Percentiles rank a stretch among this genome's conserved stretches.
Evolutionary conservation across 2,113 vertebrate genomes (phyloP).

Genomic region (Odocoileus virginianus): DNA sequence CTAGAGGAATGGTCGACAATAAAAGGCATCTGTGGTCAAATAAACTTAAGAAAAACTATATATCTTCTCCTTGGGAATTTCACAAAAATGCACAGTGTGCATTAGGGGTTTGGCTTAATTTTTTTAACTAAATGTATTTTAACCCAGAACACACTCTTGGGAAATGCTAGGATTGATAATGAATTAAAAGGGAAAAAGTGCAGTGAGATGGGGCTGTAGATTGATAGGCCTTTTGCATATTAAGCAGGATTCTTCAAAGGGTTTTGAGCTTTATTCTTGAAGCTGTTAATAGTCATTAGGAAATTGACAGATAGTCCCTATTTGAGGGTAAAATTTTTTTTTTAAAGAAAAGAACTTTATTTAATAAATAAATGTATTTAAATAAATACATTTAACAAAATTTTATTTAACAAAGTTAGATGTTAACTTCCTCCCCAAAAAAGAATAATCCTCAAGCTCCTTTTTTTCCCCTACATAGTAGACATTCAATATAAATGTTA

Average conservation of each 20-base stretch:
- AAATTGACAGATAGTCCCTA: not conserved
- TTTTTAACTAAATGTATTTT: not conserved
- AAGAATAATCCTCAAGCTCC: not conserved
- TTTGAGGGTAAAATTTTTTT: not conserved
- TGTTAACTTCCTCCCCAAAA: not conserved
- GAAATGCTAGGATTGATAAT: not conserved
- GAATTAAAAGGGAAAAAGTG: not conserved
- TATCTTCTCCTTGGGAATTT: not conserved
- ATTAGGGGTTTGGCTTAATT: not conserved
- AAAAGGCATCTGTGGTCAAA: not conserved
- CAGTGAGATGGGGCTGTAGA: not conserved
- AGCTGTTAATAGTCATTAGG: not conserved
- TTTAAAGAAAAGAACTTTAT: not conserved
- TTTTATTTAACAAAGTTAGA: not conserved
- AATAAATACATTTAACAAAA: not conserved
- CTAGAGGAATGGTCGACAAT: not conserved
- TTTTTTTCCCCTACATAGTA: not conserved
- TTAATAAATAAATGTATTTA: not conserved
- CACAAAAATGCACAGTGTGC: not conserved
- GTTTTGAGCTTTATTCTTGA: not conserved
- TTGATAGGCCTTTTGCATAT: not conserved
- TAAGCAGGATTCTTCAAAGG: not conserved
- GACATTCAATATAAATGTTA: not conserved
- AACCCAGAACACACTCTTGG: not conserved
- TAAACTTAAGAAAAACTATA: not conserved